A percentile compares a stretch with the other conserved stretches of the same genome.
Conservation (phyloP, 2,797 vertebrate genomes). For the Enteromius mattozi region DNA sequence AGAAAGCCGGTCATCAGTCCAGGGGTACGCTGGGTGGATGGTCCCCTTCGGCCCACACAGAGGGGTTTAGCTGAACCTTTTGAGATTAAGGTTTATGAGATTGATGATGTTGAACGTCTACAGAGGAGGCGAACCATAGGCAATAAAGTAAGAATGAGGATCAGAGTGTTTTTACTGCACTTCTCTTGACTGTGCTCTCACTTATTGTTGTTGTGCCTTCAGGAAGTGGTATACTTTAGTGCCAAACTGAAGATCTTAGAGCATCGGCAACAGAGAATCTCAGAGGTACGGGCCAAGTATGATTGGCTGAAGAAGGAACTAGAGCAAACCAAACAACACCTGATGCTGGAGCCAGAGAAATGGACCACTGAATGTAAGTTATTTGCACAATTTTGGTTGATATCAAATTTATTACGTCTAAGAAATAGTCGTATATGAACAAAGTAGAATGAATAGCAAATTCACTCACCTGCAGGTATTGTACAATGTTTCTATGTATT, state of each 20-base stretch:
- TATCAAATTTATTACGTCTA: neutral
- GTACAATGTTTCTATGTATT: neutral
- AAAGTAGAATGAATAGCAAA: neutral
- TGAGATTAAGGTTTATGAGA: conserved; percentile 99
- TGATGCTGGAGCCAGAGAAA: conserved; percentile 96
- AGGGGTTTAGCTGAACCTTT: conserved; percentile 86
- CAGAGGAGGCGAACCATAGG: conserved; percentile 86
- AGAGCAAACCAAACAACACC: conserved; percentile 93
- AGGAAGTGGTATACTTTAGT: conserved; percentile 88
- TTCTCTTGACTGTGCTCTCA: neutral
- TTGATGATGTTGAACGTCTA: conserved; percentile 94
- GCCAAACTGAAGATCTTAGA: conserved; percentile 91
- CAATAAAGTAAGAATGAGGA: conserved; percentile 81
- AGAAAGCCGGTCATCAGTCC: conserved; percentile 86
- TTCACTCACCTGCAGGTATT: neutral
- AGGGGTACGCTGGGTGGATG: conserved; percentile 94
- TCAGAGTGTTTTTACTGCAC: neutral
- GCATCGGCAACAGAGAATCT: conserved; percentile 93
- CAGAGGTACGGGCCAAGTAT: conserved; percentile 92
- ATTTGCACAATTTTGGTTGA: neutral
- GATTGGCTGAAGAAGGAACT: conserved; percentile 96
- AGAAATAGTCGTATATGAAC: neutral
- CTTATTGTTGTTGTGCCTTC: conserved; percentile 12
- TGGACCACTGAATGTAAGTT: conserved; percentile 96
- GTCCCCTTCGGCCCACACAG: conserved; percentile 86